A percentile compares a stretch with the other conserved stretches of the same genome.
These are phyloP conservation scores for Ceratosolen fusciceps DNA, from an alignment of 1,140 invertebrate species.

Conservation along the genomic window DNA sequence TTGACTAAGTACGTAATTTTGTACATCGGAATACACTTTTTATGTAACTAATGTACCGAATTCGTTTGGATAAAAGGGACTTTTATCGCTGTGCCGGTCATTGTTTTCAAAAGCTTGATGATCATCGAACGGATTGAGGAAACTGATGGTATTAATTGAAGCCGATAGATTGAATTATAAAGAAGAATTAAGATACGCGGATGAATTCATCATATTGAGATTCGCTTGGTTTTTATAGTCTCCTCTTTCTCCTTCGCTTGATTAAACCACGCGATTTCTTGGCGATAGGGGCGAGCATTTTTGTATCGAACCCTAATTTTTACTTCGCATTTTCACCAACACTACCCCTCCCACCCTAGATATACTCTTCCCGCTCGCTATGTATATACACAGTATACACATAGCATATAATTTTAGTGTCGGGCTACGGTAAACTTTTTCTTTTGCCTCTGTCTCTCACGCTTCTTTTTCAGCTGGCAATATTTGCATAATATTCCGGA, in stretches of 20 bases:
- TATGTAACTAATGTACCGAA: too few relatives aligned
- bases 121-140: too few relatives aligned
- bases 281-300: constrained; percentile 32
- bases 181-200: too few relatives aligned
- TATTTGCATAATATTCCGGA: background rate
- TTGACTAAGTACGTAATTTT: too few relatives aligned
- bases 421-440: constrained; percentile 13
- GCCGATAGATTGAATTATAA: too few relatives aligned
- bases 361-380: background rate
- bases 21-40: too few relatives aligned
- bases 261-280: constrained; percentile 59
- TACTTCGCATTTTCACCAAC: constrained; percentile 15
- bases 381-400: too few relatives aligned
- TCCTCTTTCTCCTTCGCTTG: constrained; percentile 58
- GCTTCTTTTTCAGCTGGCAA: background rate
- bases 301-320: constrained; percentile 1
- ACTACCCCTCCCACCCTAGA: background rate
- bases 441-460: background rate
- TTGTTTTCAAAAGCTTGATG: too few relatives aligned
- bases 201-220: background rate
- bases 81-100: too few relatives aligned
- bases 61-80: too few relatives aligned
- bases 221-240: background rate
- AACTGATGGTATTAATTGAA: too few relatives aligned
- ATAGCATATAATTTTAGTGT: background rate